Evolutionary conservation across 92 coral and sea anemone species (phyloP).

Genomic region (Zoanthus solanderi): DNA sequence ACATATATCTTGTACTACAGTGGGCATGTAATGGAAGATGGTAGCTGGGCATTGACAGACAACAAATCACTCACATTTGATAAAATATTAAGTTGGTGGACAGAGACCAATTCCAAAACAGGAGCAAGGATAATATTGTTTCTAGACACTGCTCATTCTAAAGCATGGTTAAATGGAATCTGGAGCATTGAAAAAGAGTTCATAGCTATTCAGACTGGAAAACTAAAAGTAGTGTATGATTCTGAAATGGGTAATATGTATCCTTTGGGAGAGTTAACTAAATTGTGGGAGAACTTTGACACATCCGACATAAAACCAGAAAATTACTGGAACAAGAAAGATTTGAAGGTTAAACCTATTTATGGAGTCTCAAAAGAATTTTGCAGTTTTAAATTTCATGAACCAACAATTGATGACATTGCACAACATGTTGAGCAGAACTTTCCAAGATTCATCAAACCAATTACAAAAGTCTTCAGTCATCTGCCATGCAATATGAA

Average conservation of each 20-base stretch:
- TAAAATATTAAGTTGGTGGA: constrained; percentile 86
- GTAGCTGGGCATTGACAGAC: constrained; percentile 92
- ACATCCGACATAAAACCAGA: constrained; percentile 70
- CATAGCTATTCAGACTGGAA: constrained; percentile 93
- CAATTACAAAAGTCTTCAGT: constrained; percentile 90
- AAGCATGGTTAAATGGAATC: constrained; percentile 86
- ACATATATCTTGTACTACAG: constrained; percentile 95
- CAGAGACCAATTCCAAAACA: constrained; percentile 70
- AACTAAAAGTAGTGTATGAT: constrained; percentile 69
- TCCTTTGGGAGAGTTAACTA: constrained; percentile 92
- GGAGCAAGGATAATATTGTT: constrained; percentile 88
- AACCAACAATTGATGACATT: constrained; percentile 92
- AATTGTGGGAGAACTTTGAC: constrained; percentile 85
- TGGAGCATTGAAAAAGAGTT: constrained; percentile 81
- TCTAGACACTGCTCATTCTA: constrained; percentile 91
- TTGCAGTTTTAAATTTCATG: constrained; percentile 96
- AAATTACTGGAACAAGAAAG: constrained; percentile 67
- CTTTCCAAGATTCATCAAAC: constrained; percentile 92
- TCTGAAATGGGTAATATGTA: constrained; percentile 81
- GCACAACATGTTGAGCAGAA: constrained; percentile 92
- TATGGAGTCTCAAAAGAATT: constrained; percentile 93
- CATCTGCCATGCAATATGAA: constrained; percentile 89
- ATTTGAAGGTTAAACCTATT: constrained; percentile 74
- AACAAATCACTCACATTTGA: constrained; percentile 79
- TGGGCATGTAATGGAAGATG: constrained; percentile 90